Conservation (phyloP, 2,888 invertebrate genomes). For the Yponomeuta sedellus region DNA sequence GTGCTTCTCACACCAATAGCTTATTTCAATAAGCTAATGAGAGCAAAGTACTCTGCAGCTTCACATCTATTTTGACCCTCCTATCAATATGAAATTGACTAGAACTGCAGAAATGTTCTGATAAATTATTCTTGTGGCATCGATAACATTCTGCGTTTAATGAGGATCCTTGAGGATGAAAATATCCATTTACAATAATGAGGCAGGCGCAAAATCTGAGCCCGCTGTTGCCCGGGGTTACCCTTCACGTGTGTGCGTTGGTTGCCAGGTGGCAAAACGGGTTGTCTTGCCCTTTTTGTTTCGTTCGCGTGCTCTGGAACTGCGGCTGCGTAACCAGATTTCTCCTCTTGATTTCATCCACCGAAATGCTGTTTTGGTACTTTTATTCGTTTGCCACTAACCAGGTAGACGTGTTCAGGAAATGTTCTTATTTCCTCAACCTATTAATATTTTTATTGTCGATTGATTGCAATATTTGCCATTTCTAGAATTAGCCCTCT, state of each 20-base stretch:
- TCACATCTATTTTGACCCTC: neutral
- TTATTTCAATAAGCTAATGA: neutral
- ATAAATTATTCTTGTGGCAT: neutral
- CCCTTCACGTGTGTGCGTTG: slow-evolving; percentile 23
- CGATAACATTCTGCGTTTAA: neutral
- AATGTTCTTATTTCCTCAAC: too few relatives aligned
- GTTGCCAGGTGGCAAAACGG: slow-evolving; percentile 59
- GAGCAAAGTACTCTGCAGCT: neutral
- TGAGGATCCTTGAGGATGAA: slow-evolving; percentile 24
- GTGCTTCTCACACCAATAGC: neutral
- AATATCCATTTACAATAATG: slow-evolving; percentile 26
- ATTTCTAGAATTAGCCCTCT: too few relatives aligned
- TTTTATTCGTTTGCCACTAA: neutral
- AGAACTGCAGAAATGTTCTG: too few relatives aligned
- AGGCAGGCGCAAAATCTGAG: slow-evolving; percentile 23
- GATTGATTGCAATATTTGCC: too few relatives aligned
- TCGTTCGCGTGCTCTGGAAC: slow-evolving; percentile 43
- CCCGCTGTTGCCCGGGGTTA: slow-evolving; percentile 10
- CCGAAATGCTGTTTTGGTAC: neutral
- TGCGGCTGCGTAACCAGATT: slow-evolving; percentile 40
- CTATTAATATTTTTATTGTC: too few relatives aligned
- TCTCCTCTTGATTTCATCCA: slow-evolving; percentile 23
- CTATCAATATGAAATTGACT: neutral
- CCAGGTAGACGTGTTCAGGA: neutral
- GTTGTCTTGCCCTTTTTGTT: slow-evolving; percentile 44